Base-by-base conservation (phyloP, 2,888 invertebrate genomes). In the Drosophila mimica region DNA sequence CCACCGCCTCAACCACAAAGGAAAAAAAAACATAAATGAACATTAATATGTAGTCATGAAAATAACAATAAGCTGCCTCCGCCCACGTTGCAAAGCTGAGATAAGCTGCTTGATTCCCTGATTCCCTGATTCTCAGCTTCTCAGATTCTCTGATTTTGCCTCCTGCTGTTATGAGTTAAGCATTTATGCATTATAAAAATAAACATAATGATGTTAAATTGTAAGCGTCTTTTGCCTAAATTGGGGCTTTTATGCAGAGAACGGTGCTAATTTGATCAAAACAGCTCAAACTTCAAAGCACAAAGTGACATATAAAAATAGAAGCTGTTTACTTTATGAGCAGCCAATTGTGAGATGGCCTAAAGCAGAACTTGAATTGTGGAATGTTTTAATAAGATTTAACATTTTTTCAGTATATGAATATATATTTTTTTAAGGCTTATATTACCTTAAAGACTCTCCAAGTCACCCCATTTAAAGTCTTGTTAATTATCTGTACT, bases 181-280 rank as follows among this genome's bases (percentile, higher is more conserved):
- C 49, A 54, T 34, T 46, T 20, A 28, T 46, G 48, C 40, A 68
- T 60, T 36, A 46, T 46, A 59, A 60, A 77, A 66, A 77, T 73
- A 74, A 79, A 77, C 72, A 77, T 76, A 61, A 81, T 70, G 71
- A 79, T 77, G 75, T 80, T 80, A 81, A 73, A 81, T 85, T 74
- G 81, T 78, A 81, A 70, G 77, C 73, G 60, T 40, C 59, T 70
- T 79, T 56, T 58, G 80, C 70, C 66, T 38, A 58, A 54, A 72
- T 75, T 65, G 40, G 13, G 25, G 1, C 34, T 59, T 66, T 63
- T 20, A 54, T 51, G 40, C 67, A 57, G 30, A 34, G 36, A 36
- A 17, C 43, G 38, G 9, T 58, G 49, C 53, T 82, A 83, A 85
- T 83, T 78, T 74, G 72, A 88, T 73, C 74, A 64, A 65, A 60